phyloP scores from a whole-genome alignment of 2,113 vertebrate species.

The Meles meles region DNA sequence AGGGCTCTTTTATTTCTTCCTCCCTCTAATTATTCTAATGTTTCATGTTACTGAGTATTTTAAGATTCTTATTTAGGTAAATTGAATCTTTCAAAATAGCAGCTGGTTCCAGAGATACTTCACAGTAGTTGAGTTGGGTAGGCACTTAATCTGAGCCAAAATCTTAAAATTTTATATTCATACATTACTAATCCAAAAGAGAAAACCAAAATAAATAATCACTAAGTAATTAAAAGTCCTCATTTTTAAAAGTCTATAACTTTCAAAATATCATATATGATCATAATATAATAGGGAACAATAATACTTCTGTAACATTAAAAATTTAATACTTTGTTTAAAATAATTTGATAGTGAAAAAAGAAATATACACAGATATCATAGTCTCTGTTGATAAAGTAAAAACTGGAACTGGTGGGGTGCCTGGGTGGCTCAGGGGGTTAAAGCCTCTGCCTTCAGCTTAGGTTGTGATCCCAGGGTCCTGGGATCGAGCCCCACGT shows the following conservation, averaged over 20 bases:
- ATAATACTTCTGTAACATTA: neutral
- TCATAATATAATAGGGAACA: neutral
- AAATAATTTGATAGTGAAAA: neutral
- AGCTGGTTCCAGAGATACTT: neutral
- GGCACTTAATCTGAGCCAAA: neutral
- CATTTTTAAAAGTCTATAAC: neutral
- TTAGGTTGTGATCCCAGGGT: no score
- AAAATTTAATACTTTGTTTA: neutral
- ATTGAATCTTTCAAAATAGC: neutral
- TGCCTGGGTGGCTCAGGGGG: no score
- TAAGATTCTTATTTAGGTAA: neutral
- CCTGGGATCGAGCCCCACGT: no score
- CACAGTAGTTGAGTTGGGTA: neutral
- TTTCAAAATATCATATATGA: neutral
- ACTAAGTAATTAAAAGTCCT: neutral
- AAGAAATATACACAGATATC: neutral
- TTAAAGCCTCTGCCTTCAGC: no score
- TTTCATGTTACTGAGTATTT: neutral
- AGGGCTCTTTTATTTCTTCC: neutral
- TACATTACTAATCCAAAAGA: neutral
- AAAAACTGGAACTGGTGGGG: neutral
- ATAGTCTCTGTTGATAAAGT: neutral
- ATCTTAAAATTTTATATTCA: neutral
- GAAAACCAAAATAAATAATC: neutral
- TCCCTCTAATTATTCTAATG: neutral